Base-by-base conservation (phyloP, 2,888 invertebrate species). In the Camponotus fellah region DNA sequence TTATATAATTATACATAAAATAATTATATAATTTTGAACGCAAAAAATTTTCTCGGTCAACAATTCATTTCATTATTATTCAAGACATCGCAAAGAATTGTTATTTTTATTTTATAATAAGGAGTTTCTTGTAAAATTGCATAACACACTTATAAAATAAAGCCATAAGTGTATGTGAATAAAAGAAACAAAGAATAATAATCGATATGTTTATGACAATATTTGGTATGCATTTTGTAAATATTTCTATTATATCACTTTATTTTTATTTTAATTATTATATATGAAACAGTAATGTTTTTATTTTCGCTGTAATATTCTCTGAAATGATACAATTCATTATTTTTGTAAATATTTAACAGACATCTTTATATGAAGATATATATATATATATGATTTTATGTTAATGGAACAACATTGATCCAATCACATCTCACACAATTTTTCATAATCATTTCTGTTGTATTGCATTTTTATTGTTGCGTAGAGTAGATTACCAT, bases 401-500 rank as follows among this genome's bases (percentile, higher is more conserved):
- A 5, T 40, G 12, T 58, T 56, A 0, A 34, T 34, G 9, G 2
- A 60, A 10, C 32, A 64, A 34, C 68, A 56, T 77, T 53, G 37
- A 40, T 37, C 4, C 8, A 3, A 37, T 14, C 26, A 49, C 5
- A 68, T 17, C 9, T 56, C 6, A 1, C 17, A 37, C 4, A 53
- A 37, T 40, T 58, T 32, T 10, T 32, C 69, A 34, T 58, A 58
- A 46, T 32, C 21, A n/a, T 56, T 68, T 32, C 34, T 58, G 6
- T 76, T 8, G 17, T 17, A 43, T 58, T 43, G 40, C 21, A 66
- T 43, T 1, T 75, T 68, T 10, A n/a, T 68, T 3, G 9, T 60
- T 83, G 80, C 12, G 46, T 37, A 46, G 82, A 84, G 14, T 64
- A 65, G 32, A 84, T 82, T 26, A 82, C 53, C 82, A 76, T 84